Percentiles rank a stretch among this genome's conserved stretches.
Conservation (phyloP, 2,113 vertebrate species). For the human region GRCh38 chr22:46599001-46599500, state of each 20-base stretch:
- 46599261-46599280: fast-evolving
- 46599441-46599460: too few relatives aligned
- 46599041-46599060: background rate
- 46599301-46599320: background rate
- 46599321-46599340: too few relatives aligned
- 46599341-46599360: too few relatives aligned
- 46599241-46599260: fast-evolving
- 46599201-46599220: fast-evolving
- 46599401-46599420: too few relatives aligned
- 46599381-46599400: too few relatives aligned
- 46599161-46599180: background rate
- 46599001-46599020: background rate
- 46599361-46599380: too few relatives aligned
- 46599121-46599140: background rate
- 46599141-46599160: background rate
- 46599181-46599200: background rate
- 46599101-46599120: background rate
- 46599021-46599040: background rate
- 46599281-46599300: fast-evolving
- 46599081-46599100: fast-evolving
- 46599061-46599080: fast-evolving
- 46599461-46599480: too few relatives aligned
- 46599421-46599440: too few relatives aligned
- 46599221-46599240: fast-evolving
- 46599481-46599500: too few relatives aligned